Evolutionary conservation across 2,888 invertebrate species (phyloP), one percentile per base, ranked within the genome.

Genomic region (Nomada hirtipes): DNA sequence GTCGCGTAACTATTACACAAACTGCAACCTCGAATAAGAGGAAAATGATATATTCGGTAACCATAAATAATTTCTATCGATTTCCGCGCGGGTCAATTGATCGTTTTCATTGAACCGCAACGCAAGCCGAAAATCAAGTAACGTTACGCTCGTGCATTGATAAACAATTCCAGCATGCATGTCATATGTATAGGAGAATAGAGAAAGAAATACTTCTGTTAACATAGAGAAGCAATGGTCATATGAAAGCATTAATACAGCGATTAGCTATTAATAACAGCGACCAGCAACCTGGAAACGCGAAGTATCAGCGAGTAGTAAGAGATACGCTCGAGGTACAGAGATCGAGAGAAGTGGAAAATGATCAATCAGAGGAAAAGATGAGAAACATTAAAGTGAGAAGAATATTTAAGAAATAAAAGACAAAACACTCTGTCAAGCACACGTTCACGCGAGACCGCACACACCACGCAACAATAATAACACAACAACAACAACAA

Each of bases 71-170:
- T 23, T 57, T 26, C 26, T 13, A 36, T 2, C 10, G 18, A 47
- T 11, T 9, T n/a, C n/a, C 10, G 18, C 9, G 10, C 44, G 26
- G 10, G 11, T 3, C 11, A 57, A 29, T 69, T 47, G 18, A 15
- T 9, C 59, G 18, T 26, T 69, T 29, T 57, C 36, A 15, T 29
- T 23, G 20, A 67, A 69, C 20, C 53, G 64, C 44, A 74, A 82
- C 71, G 80, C 76, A 80, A 76, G 59, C 71, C 60, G 76, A 82
- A 76, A 82, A 82, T 83, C 83, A 82, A 77, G 82, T 82, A 81
- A 80, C 82, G 71, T 81, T 81, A 78, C 60, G 60, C 79, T 64
- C 53, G 67, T 61, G 80, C 81, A 76, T 76, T 9, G 26, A 20
- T 64, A n/a, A 26, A 23, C 36, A 52, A 59, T 18, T 59, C 26